Base-by-base conservation (phyloP, 2,113 vertebrate genomes). In the Jacana jacana region DNA sequence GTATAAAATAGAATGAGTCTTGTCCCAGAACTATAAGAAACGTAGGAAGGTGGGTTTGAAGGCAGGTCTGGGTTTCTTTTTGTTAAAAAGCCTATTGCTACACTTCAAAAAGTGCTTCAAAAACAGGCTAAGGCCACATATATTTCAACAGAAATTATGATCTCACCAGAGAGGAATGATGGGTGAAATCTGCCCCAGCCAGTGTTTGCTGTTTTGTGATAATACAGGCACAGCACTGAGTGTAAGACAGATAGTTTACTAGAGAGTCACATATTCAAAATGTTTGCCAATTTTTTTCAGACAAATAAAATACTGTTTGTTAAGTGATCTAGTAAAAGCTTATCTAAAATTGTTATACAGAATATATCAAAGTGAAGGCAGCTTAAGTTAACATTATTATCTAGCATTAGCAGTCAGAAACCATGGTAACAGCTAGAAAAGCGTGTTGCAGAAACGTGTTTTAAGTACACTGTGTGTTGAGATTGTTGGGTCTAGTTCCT, bases 161-260 rank as follows among this genome's bases (percentile, higher is more conserved):
- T 86, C 84, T 96, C 91, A 88, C 20, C 10, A n/a, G 76, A 31
- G 39, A 95, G 60, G 79, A 93, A 87, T 85, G 78, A 39, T 91
- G 61, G 7, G 24, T 95, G 69, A 95, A 93, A 73, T 80, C 73
- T 85, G 33, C 44, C 44, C 46, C 52, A 66, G 81, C 4, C 39
- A 81, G 19, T 4, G 27, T 89, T 81, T 76, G 65, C 66, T 91
- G 42, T 61, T 89, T 71, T 81, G 27, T 86, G 52, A 72, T 85
- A 75, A 78, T 66, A 77, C 24, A 87, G 58, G 51, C 49, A 57
- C 17, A 65, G 13, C 10, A 40, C 3, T 77, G 70, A 57, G 40
- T 70, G 18, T 66, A 70, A 92, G 73, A 77, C 42, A 68, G 68
- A 70, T 25, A 64, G 35, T 63, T 89, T 60, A 20, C 35, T 13